A percentile compares a stretch with the other conserved stretches of the same genome.
Evolutionary conservation across 2,797 vertebrate genomes (phyloP).

Genomic region (Steatocranus sp.): DNA sequence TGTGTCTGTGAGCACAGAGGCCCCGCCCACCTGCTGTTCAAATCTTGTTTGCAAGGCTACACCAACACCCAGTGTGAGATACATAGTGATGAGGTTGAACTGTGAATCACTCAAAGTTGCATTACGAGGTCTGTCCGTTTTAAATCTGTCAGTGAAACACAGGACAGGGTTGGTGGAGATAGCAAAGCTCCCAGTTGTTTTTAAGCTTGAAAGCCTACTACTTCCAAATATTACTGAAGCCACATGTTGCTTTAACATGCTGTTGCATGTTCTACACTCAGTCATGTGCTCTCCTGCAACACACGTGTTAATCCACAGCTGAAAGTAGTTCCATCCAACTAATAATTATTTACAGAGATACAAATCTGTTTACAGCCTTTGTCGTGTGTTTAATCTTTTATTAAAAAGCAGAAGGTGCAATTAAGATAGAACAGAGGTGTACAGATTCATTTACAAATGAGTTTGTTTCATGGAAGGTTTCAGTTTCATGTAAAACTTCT

Average conservation of each 20-base stretch:
- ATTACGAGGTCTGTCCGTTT: accelerated
- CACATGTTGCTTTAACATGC: neutral
- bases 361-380: neutral
- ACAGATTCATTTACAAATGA: neutral
- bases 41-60: neutral
- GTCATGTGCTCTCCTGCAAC: neutral
- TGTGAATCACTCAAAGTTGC: neutral
- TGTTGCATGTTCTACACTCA: neutral
- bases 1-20: neutral
- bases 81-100: neutral
- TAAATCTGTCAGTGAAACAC: neutral
- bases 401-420: neutral
- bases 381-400: neutral
- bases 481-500: neutral
- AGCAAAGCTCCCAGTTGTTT: neutral
- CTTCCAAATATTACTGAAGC: accelerated
- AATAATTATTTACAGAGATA: neutral
- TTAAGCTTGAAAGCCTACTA: neutral
- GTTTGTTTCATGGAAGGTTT: neutral
- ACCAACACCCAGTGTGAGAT: neutral
- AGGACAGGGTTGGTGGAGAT: neutral
- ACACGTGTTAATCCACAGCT: neutral
- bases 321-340: neutral
- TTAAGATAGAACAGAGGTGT: neutral
- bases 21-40: neutral